Base-by-base conservation (phyloP, 1,140 invertebrate genomes). In the Ceratitis capitata region DNA sequence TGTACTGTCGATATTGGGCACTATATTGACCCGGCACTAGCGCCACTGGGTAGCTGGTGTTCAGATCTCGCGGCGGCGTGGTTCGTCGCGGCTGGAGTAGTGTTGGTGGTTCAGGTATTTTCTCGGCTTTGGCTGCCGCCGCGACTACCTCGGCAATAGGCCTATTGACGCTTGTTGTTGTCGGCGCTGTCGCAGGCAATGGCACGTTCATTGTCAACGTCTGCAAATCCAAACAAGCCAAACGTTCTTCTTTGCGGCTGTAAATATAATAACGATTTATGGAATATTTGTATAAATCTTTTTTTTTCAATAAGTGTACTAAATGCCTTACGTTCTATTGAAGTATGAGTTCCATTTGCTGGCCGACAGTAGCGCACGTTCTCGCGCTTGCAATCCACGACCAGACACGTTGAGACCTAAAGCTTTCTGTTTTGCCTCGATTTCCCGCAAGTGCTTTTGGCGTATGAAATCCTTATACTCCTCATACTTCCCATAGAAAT, bases 401-500 rank as follows among this genome's bases (percentile, higher is more conserved):
- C 92, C 93, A 12, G 92, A 92, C 0, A 93, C 92, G 4, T 92
- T 93, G 0, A 93, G 91, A 82, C 93, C 92, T 12, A 94, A 87
- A 74, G 93, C 93, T 87, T 94, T 94, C 83, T 92, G 88, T 85
- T 88, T 88, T 56, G 89, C 87, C 85, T 91, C 89, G 12, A 91
- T 89, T 64, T 92, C 90, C 19, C 88, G 88, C 32, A 92, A 85
- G 86, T 97, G 96, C 89, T 95, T 95, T 87, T 97, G 96, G 12
- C 97, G 93, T 89, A 98, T 94, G 88, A 97, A 95, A 88, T 95
- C 94, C 45, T 96, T 94, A 92, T 98, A 98, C 89, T 98, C 98
- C 93, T 98, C 97, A 91, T 98, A 99, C 91, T 99, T 98, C 74
- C 97, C 96, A 32, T 97, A 97, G 92, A 98, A 99, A 92, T 99